Base-by-base conservation (phyloP, 1,140 invertebrate species). In the Drosophila kanapiae region DNA sequence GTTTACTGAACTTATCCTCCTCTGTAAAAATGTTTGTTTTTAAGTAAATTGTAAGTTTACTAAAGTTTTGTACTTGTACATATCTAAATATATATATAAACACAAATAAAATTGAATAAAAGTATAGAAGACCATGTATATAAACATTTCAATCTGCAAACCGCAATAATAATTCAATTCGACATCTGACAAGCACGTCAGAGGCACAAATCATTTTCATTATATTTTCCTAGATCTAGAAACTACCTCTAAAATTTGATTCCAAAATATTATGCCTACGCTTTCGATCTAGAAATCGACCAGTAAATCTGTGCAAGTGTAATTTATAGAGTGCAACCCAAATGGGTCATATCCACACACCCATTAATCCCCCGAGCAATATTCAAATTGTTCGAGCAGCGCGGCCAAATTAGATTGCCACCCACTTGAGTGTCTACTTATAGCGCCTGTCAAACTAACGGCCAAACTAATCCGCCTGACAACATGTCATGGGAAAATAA, bases 391-490 rank as follows among this genome's bases (percentile, higher is more conserved):
- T 71, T 72, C 69, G 69, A 77, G 63, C 49, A 76, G 54, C 42
- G 33, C 54, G 23, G 63, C 72, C 48, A 68, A 77, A 77, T 77
- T 77, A 77, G 57, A 77, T 60, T 77, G 62, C 40, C 54, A 58
- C 72, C 72, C 45, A 68, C 47, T 59, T 48, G 49, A 53, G 42
- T 42, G 23, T 56, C 47, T 65, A 54, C 40, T 64, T 53, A 59
- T 60, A 67, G 62, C 56, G 74, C 37, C 74, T 77, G 75, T 78
- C 75, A 78, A 77, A 61, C 75, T 61, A 78, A 78, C 75, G 74
- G 75, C 48, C 74, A 40, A 60, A 68, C 75, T 78, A 78, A 78
- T 78, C 75, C 75, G 54, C 42, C 63, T 76, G 75, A 68, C 75
- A 78, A 69, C 56, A 23, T 78, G 75, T 78, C 74, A 69, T 29